Evolutionary conservation across 2,888 invertebrate species (phyloP), one percentile per base, ranked within the genome.

Genomic region (Lithophane leautieri): DNA sequence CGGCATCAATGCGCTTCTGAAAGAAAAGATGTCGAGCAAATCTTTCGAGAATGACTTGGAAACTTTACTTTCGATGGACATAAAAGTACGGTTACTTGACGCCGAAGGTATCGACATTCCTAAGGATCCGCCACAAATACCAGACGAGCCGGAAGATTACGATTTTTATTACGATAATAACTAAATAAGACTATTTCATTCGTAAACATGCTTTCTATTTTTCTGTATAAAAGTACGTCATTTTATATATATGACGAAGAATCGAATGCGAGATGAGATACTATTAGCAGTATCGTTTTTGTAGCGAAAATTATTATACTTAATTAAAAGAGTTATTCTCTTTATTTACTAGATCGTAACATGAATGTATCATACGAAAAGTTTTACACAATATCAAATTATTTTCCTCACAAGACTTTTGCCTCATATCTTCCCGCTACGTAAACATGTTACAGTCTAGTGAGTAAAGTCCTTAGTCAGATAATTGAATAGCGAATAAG

Each of bases 51-150:
- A 98, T 93, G 99, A 99, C 95, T 97, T 99, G 88, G 99, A 99
- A 91, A 98, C 98, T 54, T 96, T 99, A 76, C 95, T 99, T 19
- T 98, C 98, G 16, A 99, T 99, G 99, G 99, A 99, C 92, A 99
- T 99, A 73, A 99, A 99, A 94, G 97, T 99, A 65, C 97, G 99
- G 79, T 96, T 99, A 74, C 96, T 99, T 79, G 99, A 99, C 94
- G 98, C 99, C 0, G 99, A 99, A 95, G 99, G 99, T 11, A 98
- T 99, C 73, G 98, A 98, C 85, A 99, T 99, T 90, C 99, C 99
- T 1, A 98, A 99, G 90, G 98, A 98, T 91, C 98, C 99, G 22
- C 99, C 99, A 6, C 97, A 98, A 62, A 98, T 99, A 90, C 99
- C 99, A 0, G 98, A 98, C 70, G 98, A 98, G 92, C 99, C 99